Evolutionary conservation across 2,797 vertebrate species (phyloP), one percentile per base, ranked within the genome.

Genomic region (Notolepis coatsorum): DNA sequence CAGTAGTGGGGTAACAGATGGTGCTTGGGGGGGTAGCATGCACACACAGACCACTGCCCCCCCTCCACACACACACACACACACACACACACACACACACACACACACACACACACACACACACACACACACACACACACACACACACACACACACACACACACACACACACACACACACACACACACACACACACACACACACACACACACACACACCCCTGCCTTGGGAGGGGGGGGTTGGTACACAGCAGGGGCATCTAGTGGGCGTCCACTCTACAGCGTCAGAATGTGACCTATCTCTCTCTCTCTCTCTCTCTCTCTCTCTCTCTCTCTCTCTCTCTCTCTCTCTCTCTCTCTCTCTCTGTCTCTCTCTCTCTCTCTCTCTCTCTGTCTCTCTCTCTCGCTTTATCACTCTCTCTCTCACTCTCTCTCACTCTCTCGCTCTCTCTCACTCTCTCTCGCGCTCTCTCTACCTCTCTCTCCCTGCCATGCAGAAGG

Each of bases 251-350:
- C 71, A 59, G 77, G 83, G 72, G 72, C 4, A 53, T 78, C 66
- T 72, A 77, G 74, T 69, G 55, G 68, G 73, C 79, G 71, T 84
- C 66, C 66, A 79, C 73, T 75, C 84, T 83, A 73, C 60, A 80
- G 80, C 74, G 62, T 79, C 83, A 86, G 82, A 85, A 88, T 84
- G 83, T 85, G 87, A 92, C 89, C 91, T 75, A 79, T 65, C 71
- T 78, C 82, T 81, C 68, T n/a, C n/a, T n/a, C n/a, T n/a, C n/a
- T 31, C n/a, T n/a, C n/a, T n/a, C n/a, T n/a, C n/a, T n/a, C n/a
- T n/a, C 7, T 25, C 45, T 48, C 13, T 13, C 33, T 23, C 17
- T 53, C 41, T 31, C 27, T 33, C 55, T 33, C 56, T 17, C 56
- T 37, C 56, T 37, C 42, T 33, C 39, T 20, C 25, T 24, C 2